A percentile compares a stretch with the other conserved stretches of the same genome.
Conservation (phyloP, 1,140 invertebrate species). For the Pogonomyrmex californicus region DNA sequence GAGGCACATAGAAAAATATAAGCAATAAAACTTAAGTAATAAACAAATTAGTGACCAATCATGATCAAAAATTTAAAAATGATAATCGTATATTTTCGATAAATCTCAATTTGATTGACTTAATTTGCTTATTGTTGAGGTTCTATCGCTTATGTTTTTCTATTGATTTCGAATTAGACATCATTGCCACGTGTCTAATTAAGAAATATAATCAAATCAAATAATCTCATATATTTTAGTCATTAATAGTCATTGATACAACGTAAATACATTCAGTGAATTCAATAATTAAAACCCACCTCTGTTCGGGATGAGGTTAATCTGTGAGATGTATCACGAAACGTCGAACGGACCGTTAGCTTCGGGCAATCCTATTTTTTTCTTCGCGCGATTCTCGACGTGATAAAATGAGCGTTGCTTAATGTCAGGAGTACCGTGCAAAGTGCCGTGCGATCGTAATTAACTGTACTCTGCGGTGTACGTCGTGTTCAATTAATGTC, state of each 20-base stretch:
- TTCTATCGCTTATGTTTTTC: too few relatives aligned
- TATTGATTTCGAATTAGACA: background rate
- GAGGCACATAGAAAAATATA: too few relatives aligned
- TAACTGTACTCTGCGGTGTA: background rate
- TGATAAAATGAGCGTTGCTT: background rate
- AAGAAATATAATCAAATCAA: background rate
- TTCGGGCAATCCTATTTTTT: background rate
- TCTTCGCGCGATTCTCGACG: background rate
- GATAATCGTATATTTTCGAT: too few relatives aligned
- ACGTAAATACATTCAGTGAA: background rate
- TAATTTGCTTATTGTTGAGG: too few relatives aligned
- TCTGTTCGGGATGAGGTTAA: background rate
- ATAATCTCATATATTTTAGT: background rate
- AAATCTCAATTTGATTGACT: too few relatives aligned
- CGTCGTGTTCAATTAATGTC: background rate
- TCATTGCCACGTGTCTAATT: background rate
- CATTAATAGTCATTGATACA: background rate
- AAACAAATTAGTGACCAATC: too few relatives aligned
- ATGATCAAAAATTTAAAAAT: too few relatives aligned
- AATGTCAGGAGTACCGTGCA: background rate
- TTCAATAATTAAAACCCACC: background rate
- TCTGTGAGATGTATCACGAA: background rate
- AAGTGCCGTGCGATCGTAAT: background rate
- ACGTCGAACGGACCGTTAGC: background rate
- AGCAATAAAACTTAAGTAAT: too few relatives aligned